Evolutionary conservation across 2,113 vertebrate genomes (phyloP).

Genomic region (Hippocampus comes): DNA sequence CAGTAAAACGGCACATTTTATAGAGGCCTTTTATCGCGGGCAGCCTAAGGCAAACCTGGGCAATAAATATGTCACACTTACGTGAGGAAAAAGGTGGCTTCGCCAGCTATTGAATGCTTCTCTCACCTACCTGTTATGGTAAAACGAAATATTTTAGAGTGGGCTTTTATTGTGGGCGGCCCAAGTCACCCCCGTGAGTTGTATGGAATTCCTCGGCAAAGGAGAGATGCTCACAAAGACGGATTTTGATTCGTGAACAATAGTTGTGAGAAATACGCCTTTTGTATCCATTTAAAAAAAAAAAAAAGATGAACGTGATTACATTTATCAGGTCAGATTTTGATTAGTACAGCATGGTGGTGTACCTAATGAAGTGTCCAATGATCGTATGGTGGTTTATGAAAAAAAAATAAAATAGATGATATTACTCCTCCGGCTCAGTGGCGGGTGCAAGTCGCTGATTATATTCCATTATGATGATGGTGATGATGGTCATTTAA

Average conservation of each 20-base stretch:
- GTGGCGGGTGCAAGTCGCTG: background rate
- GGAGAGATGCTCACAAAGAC: background rate
- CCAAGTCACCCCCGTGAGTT: too few species aligned
- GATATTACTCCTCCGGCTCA: background rate
- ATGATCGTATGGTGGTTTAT: background rate
- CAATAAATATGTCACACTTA: too few species aligned
- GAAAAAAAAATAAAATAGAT: background rate
- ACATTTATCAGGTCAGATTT: background rate
- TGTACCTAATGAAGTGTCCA: conserved; percentile 4
- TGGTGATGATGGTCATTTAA: conserved; percentile 10
- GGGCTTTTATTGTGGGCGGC: too few species aligned
- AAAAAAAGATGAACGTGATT: background rate
- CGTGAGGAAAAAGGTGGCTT: too few species aligned
- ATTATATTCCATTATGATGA: conserved; percentile 1
- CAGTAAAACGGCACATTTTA: conserved; percentile 1
- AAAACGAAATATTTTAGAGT: too few species aligned
- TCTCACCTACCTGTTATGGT: too few species aligned
- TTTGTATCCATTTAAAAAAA: too few species aligned
- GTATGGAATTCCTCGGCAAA: too few species aligned
- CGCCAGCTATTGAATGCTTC: too few species aligned
- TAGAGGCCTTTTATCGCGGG: background rate
- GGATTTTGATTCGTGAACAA: background rate
- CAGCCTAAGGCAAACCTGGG: background rate
- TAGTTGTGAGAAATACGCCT: background rate
- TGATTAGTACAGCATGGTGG: background rate